These are phyloP conservation scores for Heteromurus nitidus DNA, from an alignment of 2,888 invertebrate genomes.

Conservation along the genomic window DNA sequence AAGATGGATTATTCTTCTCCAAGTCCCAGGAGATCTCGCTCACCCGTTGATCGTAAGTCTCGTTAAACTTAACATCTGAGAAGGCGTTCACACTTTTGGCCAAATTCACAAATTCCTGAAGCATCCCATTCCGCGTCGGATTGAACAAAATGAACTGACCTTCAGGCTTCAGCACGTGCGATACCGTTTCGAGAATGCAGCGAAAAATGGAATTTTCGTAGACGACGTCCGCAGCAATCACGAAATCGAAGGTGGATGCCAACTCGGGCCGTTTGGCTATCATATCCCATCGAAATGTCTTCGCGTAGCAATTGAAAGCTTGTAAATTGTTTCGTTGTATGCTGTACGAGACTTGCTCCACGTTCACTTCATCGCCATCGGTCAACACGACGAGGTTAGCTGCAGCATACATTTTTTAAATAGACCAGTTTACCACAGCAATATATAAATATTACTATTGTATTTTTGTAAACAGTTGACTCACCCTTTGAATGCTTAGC, in stretches of 20 bases:
- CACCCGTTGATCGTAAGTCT: conserved; percentile 40
- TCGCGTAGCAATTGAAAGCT: conserved; percentile 37
- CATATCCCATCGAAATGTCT: conserved; percentile 57
- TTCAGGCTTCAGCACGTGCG: conserved; percentile 56
- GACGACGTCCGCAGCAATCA: conserved; percentile 66
- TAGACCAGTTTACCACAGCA: neutral
- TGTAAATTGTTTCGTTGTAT: conserved; percentile 52
- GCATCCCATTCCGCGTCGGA: conserved; percentile 59
- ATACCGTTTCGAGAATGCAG: conserved; percentile 46
- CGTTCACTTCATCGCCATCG: conserved; percentile 62
- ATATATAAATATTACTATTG: no score
- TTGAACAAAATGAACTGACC: conserved; percentile 66
- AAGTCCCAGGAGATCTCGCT: conserved; percentile 29
- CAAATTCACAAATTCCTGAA: conserved; percentile 38
- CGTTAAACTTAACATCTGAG: conserved; percentile 32
- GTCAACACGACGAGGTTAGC: conserved; percentile 60
- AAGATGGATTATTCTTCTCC: conserved; percentile 22
- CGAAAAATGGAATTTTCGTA: conserved; percentile 42
- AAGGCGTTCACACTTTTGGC: conserved; percentile 37
- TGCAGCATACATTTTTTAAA: no score
- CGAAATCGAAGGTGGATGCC: conserved; percentile 53
- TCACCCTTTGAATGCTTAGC: conserved; percentile 56
- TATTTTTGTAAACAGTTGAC: conserved; percentile 3
- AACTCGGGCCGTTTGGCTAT: no score
- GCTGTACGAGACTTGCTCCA: conserved; percentile 50